Conservation (phyloP, 2,113 vertebrate species). For the Carlito syrichta region DNA sequence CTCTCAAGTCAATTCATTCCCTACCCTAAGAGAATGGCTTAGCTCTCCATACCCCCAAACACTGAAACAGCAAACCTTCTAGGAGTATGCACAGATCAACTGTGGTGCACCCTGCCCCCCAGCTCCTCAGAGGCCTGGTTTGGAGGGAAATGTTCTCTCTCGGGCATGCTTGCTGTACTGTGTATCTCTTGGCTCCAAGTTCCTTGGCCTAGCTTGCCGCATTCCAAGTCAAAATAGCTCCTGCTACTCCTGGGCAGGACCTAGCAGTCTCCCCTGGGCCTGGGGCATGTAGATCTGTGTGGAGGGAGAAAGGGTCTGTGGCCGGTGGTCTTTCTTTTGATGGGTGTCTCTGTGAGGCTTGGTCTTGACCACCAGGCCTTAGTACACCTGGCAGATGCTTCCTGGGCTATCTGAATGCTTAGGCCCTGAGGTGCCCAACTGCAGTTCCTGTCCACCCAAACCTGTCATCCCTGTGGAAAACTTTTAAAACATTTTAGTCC, state of each 20-base stretch:
- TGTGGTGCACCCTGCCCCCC: neutral
- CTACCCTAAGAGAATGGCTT: neutral
- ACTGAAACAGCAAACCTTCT: neutral
- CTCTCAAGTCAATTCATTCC: neutral
- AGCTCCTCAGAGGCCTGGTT: neutral
- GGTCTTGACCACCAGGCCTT: neutral
- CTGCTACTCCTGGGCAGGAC: neutral
- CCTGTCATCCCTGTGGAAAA: neutral
- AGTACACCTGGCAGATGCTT: neutral
- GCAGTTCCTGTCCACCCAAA: neutral
- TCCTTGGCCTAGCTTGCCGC: neutral
- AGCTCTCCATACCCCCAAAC: neutral
- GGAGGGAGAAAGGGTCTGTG: neutral
- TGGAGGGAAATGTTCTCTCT: neutral
- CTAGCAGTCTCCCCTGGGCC: neutral
- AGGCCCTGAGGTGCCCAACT: neutral
- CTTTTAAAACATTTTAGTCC: neutral
- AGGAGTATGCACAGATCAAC: neutral
- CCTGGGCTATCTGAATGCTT: neutral
- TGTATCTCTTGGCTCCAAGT: conserved; percentile 16
- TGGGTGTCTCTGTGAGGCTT: neutral
- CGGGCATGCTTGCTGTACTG: neutral
- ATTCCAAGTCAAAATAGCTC: conserved; percentile 55
- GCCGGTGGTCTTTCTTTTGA: neutral
- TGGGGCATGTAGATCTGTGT: neutral